Base-by-base conservation (phyloP, 2,113 vertebrate species). In the Rhea americana region DNA sequence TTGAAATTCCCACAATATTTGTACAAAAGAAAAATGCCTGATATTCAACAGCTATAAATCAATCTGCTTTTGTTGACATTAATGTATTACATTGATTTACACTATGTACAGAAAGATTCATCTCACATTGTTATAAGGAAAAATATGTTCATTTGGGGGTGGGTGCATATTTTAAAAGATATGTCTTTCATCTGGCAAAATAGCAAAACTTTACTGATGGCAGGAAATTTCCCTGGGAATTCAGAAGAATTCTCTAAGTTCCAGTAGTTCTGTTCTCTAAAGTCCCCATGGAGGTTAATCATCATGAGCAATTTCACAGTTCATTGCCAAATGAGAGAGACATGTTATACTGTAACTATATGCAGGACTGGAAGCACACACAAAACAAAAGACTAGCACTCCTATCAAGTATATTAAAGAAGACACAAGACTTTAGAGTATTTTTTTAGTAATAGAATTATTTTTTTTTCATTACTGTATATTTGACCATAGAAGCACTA, bases 61-160 rank as follows among this genome's bases (percentile, higher is more conserved):
- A 91, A 4, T 26, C 67, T 32, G 0, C 1, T 6, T 63, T 83
- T 67, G 21, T 63, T 51, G 19, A 72, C 25, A 66, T 24, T 53
- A 43, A 85, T 56, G 55, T 76, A 56, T 70, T 76, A 58, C 17
- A 56, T 3, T 45, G 28, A 73, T 76, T 51, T 76, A 76, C 4
- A 62, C n/a, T 28, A 55, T 11, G 7, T 17, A 55, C 26, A 77
- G 35, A 35, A 32, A 32, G 0, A 37, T 92, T 47, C n/a, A 37
- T 76, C 30, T 76, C 68, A 26, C 18, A 20, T 9, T 87, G 20
- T 74, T 63, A 37, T 1, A 37, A 1, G 63, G 50, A 50, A 59
- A 74, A 39, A 59, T 3, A 19, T 45, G 6, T 32, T 89, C 0
- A 0, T 65, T 32, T 45, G 8, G 11, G 11, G 2, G 7, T 80